Percentiles rank a stretch among this genome's conserved stretches.
Evolutionary conservation across 2,888 invertebrate genomes (phyloP).

Genomic region (Prostheceraeus crozeri): DNA sequence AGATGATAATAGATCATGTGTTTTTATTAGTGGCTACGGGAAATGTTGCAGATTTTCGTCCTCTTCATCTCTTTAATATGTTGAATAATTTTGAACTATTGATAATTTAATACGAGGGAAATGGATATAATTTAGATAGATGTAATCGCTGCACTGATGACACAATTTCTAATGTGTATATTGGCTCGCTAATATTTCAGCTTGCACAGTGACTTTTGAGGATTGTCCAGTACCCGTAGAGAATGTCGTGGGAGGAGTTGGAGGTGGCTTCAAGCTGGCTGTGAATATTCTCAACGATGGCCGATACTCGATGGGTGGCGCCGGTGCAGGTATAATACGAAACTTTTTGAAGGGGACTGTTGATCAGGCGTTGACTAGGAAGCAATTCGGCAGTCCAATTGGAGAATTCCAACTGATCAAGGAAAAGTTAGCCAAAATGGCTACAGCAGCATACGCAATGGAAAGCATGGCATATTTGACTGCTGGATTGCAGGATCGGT

Average conservation of each 20-base stretch:
- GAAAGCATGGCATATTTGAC: constrained; percentile 80
- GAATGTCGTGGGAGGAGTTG: constrained; percentile 63
- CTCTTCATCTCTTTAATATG: no score
- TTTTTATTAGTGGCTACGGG: no score
- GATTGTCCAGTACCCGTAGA: constrained; percentile 63
- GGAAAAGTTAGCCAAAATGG: constrained; percentile 60
- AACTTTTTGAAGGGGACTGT: constrained; percentile 49
- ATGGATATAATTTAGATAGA: no score
- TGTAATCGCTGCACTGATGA: neutral
- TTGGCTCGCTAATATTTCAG: constrained; percentile 47
- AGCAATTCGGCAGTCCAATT: constrained; percentile 59
- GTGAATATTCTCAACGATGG: constrained; percentile 60
- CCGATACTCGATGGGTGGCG: constrained; percentile 59
- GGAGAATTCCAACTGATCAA: constrained; percentile 60
- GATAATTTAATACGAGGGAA: no score
- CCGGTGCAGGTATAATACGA: constrained; percentile 55
- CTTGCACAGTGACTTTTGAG: constrained; percentile 61
- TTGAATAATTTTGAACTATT: no score
- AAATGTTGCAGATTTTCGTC: no score
- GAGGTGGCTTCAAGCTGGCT: constrained; percentile 62
- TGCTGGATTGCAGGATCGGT: constrained; percentile 70
- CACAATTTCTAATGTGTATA: constrained; percentile 9
- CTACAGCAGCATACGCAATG: constrained; percentile 66
- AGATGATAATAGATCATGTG: no score
- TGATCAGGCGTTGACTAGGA: constrained; percentile 60